Conservation (phyloP, 2,113 vertebrate species). For the Synodontis membranacea region DNA sequence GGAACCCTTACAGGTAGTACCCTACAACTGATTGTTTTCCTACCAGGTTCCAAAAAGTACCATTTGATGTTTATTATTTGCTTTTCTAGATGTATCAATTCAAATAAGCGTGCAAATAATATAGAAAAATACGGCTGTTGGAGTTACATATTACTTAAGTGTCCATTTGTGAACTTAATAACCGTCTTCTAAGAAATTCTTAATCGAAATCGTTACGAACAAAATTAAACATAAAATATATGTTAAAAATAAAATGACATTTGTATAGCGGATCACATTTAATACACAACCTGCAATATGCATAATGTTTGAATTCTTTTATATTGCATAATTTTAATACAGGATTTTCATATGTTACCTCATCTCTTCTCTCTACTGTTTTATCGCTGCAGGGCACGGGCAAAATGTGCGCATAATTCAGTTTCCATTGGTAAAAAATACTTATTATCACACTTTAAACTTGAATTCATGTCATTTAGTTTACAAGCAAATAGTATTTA, state of each 20-base stretch:
- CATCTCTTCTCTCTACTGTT: not conserved
- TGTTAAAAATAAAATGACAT: not conserved
- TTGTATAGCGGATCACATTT: not conserved
- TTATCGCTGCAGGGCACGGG: not conserved
- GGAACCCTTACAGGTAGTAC: not conserved
- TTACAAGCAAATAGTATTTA: constrained; percentile 4
- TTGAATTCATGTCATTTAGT: not conserved
- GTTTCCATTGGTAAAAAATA: not conserved
- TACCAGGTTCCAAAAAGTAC: not conserved
- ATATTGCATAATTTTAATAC: not conserved
- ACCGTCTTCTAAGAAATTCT: no score
- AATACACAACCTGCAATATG: not conserved
- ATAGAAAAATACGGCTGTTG: not conserved
- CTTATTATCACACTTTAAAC: not conserved
- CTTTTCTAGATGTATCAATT: not conserved
- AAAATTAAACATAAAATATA: not conserved
- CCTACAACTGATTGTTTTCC: not conserved
- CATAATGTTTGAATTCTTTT: not conserved
- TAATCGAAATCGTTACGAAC: not conserved
- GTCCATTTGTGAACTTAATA: not conserved
- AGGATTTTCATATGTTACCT: not conserved
- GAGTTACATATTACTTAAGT: not conserved
- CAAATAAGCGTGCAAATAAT: not conserved
- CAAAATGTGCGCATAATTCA: not conserved
- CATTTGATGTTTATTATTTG: not conserved